Conservation (phyloP, 2,888 invertebrate genomes). For the Diaprepes abbreviatus region DNA sequence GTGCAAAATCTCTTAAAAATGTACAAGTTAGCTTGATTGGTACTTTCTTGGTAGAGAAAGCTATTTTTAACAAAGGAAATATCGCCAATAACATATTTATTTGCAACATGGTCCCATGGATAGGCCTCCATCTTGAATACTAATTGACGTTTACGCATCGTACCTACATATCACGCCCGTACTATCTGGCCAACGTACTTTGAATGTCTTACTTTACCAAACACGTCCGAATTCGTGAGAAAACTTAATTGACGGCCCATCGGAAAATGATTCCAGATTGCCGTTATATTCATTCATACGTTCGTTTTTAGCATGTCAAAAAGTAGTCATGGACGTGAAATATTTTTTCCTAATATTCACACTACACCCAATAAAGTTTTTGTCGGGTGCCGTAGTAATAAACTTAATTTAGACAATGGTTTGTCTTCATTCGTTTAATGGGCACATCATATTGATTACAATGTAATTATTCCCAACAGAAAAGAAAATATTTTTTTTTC, state of each 20-base stretch:
- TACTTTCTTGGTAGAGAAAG: conserved; percentile 45
- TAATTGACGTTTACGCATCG: conserved; percentile 52
- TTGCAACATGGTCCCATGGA: conserved; percentile 60
- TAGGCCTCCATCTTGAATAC: conserved; percentile 38
- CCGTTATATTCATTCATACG: conserved; percentile 56
- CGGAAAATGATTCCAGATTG: conserved; percentile 53
- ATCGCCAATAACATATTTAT: conserved; percentile 57
- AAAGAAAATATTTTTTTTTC: no score
- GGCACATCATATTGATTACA: no score
- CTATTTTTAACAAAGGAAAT: conserved; percentile 50
- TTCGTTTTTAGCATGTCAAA: conserved; percentile 49
- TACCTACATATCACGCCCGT: conserved; percentile 53
- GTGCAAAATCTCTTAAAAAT: neutral
- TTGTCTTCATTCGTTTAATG: no score
- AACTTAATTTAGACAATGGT: no score
- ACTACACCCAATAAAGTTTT: no score
- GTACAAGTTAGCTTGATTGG: neutral
- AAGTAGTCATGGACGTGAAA: conserved; percentile 10
- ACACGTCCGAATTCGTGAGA: conserved; percentile 57
- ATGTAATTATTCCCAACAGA: no score
- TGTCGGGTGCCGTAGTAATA: no score
- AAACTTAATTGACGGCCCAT: conserved; percentile 53
- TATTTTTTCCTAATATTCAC: conserved; percentile 10
- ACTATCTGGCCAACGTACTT: conserved; percentile 58
- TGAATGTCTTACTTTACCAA: conserved; percentile 57